phyloP scores from a whole-genome alignment of 2,113 vertebrate species.

The Pygoscelis adeliae region DNA sequence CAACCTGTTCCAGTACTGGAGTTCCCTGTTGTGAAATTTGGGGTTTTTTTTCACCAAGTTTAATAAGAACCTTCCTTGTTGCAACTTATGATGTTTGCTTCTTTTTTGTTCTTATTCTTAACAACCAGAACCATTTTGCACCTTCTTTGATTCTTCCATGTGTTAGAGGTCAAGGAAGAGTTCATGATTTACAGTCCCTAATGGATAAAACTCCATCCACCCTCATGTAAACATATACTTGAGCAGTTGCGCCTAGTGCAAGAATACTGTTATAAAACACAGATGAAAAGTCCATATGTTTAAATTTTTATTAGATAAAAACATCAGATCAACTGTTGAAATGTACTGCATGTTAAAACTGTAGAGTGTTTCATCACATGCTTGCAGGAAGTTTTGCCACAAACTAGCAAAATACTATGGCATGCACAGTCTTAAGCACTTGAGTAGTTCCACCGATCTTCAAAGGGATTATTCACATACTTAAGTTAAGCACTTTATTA shows the following conservation, averaged over 20 bases:
- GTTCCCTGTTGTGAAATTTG: not conserved
- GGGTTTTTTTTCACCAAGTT: not conserved
- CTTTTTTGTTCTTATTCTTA: not conserved
- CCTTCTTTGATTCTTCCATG: not conserved
- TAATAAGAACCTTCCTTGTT: not conserved
- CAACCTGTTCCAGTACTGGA: not conserved
- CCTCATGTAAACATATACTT: not conserved
- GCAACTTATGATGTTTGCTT: not conserved
- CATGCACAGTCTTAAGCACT: not conserved
- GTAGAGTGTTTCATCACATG: not conserved
- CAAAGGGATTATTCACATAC: not conserved
- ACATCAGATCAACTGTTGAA: not conserved
- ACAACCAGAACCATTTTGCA: not conserved
- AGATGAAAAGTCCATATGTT: not conserved
- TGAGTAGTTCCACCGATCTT: conserved; percentile 2
- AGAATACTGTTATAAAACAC: not conserved
- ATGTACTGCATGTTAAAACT: not conserved
- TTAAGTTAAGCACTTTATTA: not conserved
- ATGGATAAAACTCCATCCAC: not conserved
- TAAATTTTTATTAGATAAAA: not conserved
- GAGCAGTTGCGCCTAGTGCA: not conserved
- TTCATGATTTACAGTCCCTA: not conserved
- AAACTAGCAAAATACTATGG: not conserved
- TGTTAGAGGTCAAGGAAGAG: not conserved
- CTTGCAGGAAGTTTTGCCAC: not conserved